Evolutionary conservation across 2,888 invertebrate genomes (phyloP), one percentile per base, ranked within the genome.

Genomic region (Drosophila pullipes): DNA sequence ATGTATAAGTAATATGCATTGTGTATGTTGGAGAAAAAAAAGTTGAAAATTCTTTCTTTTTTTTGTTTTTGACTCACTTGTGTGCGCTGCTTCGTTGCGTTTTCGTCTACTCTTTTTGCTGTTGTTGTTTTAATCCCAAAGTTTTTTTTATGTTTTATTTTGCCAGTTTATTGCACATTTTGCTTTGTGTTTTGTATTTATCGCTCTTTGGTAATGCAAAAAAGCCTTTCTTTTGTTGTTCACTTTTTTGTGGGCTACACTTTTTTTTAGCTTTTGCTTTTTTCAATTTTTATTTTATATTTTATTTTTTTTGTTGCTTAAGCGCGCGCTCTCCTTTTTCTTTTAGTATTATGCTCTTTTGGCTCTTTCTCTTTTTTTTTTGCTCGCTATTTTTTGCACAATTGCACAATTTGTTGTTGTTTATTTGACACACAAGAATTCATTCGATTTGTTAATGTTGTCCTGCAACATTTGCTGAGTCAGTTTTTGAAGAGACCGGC

Each of bases 91-190:
- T 83, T 79, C 74, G 72, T 54, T 80, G 73, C 59, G 53, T 74
- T 81, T 74, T 70, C 28, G 53, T 28, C 41, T 47, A 50, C 59
- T 30, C 44, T 33, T 18, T 52, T 49, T 54, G 22, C 71, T 44
- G 33, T 66, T 69, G 68, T 64, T 69, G 65, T 67, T 33, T 63
- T 50, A 73, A 72, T 67, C 65, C 65, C 69, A 72, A 60, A 55
- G 64, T 59, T 61, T 63, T 67, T 67, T 1, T 58, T 63, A 47
- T 37, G 7, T 31, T 78, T 63, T 61, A 50, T 70, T 47, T 76
- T 54, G 47, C 47, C 44, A 80, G 75, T 79, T 85, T 90, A 87
- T 87, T 87, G 87, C 87, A 88, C 89, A 89, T 84, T 73, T 76
- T 71, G 62, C 60, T 67, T 65, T 72, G 37, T 50, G 47, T 47